Base-by-base conservation (phyloP, 2,797 vertebrate genomes). In the Luscinia megarhynchos region DNA sequence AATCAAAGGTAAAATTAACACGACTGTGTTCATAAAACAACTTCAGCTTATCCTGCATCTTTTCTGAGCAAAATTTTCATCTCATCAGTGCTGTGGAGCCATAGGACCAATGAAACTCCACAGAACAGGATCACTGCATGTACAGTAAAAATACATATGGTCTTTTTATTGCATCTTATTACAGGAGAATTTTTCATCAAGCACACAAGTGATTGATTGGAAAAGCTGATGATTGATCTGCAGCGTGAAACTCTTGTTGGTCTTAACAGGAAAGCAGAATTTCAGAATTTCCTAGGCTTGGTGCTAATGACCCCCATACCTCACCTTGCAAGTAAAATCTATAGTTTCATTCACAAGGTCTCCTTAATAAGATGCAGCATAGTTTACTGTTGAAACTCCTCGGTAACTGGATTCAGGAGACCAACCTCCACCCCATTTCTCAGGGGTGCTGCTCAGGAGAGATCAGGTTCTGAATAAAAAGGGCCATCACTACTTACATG, bases 1-100 rank as follows among this genome's bases (percentile, higher is more conserved):
- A 54, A 80, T 77, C 61, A 70, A 89, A 91, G 64, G 57, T 84
- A 77, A 91, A 93, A 92, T 87, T 89, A 95, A 85, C 43, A 77
- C 14, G 8, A 23, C 4, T 90, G 15, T 74, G 87, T 85, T 58
- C n/a, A 64, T 67, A 80, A 78, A 91, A 84, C 22, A 87, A 48
- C n/a, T 64, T 83, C 40, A 34, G 51, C 85, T 93, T 75, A 68
- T 41, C n/a, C 15, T 58, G 30, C 38, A 83, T 8, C 61, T 91
- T 85, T 50, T 59, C 78, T 81, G 29, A 85, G 64, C 8, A 85
- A 85, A 89, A 74, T 64, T 72, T 91, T 89, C 41, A 6, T 85
- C 73, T 81, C 18, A 79, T 87, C 46, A 27, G 54, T 54, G 18
- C 21, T 70, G 18, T 68, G 48, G 29, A 87, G 46, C 29, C 29